These are phyloP conservation scores for Pangasius mekongensis DNA, from an alignment of 2,797 vertebrate genomes.

Conservation along the genomic window DNA sequence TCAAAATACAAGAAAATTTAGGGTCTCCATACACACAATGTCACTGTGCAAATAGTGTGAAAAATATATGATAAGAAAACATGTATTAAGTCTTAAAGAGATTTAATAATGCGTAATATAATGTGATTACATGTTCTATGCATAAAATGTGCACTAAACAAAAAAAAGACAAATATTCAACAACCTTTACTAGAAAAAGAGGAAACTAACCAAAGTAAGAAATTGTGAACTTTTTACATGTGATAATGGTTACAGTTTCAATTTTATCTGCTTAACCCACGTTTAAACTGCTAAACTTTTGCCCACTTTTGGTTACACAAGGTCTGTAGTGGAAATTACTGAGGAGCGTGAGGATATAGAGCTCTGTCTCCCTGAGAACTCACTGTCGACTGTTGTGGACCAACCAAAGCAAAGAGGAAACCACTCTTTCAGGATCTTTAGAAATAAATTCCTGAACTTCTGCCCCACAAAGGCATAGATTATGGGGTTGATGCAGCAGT, in stretches of 20 bases:
- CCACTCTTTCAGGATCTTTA: conserved; percentile 61
- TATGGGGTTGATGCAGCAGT: conserved; percentile 80
- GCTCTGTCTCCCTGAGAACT: background rate
- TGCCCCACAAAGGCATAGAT: conserved; percentile 77
- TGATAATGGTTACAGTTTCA: background rate
- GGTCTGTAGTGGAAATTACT: background rate
- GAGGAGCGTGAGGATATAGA: background rate
- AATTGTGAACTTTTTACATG: background rate
- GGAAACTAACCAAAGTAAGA: background rate
- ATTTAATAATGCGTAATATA: background rate
- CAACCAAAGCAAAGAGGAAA: conserved; percentile 36
- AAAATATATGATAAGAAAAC: background rate
- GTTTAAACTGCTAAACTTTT: no score
- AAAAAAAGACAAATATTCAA: no score
- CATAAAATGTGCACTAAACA: no score
- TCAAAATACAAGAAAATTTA: background rate
- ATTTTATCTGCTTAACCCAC: no score
- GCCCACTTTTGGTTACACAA: no score
- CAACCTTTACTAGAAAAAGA: background rate
- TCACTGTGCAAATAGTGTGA: background rate
- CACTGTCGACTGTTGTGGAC: background rate
- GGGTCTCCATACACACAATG: background rate
- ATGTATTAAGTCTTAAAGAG: background rate
- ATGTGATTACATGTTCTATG: background rate
- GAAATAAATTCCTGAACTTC: conserved; percentile 68